These are phyloP conservation scores for Zosterops lateralis DNA, from an alignment of 2,113 vertebrate genomes.

Conservation along the genomic window DNA sequence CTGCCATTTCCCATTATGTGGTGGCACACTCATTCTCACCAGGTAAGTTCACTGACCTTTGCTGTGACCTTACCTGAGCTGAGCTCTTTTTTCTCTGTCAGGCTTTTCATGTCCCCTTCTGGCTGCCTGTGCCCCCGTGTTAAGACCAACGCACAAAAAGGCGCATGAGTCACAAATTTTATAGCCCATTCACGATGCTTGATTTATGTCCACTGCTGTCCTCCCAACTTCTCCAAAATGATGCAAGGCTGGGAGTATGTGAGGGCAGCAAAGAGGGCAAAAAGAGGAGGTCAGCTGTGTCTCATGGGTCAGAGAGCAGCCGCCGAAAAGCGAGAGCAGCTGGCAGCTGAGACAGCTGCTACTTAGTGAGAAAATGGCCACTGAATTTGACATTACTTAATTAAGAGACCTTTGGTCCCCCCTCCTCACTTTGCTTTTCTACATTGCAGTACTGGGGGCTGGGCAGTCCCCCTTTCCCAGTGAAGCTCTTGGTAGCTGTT, in stretches of 20 bases:
- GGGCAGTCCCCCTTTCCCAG: background rate
- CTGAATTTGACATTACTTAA: constrained; percentile 16
- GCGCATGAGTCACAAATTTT: background rate
- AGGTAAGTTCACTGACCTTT: constrained; percentile 4
- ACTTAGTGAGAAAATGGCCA: background rate
- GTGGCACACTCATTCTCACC: background rate
- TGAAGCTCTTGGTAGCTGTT: background rate
- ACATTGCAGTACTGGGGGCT: background rate
- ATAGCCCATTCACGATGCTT: constrained; percentile 25
- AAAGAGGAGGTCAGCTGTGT: background rate
- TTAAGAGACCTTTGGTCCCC: background rate
- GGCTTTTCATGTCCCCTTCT: background rate
- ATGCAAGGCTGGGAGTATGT: background rate
- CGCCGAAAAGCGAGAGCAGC: background rate
- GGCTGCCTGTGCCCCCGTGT: background rate
- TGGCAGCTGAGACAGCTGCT: constrained; percentile 28
- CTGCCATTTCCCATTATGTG: constrained; percentile 4
- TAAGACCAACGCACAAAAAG: background rate
- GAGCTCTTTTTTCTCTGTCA: background rate
- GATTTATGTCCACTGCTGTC: constrained; percentile 41
- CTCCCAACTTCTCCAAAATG: background rate
- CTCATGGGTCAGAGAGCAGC: background rate
- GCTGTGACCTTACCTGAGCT: background rate
- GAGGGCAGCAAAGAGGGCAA: background rate
- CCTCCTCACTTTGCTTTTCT: background rate